phyloP scores from a whole-genome alignment of 2,888 invertebrate species.

The Drosophila flavopinicola region DNA sequence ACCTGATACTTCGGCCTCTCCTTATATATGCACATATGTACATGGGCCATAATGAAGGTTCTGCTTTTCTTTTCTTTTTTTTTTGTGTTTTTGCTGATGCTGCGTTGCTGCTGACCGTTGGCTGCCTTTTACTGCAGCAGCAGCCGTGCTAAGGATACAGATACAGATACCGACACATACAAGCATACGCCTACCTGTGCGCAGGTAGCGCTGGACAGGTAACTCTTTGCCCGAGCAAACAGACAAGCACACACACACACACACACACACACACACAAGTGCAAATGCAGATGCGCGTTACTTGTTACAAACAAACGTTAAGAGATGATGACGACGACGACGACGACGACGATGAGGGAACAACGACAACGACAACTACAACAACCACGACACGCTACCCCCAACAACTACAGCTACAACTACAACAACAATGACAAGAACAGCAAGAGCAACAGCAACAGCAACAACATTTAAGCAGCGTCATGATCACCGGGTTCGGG shows the following conservation, averaged over 20 bases:
- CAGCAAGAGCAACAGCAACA: slow-evolving; percentile 48
- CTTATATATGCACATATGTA: slow-evolving; percentile 17
- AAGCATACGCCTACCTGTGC: slow-evolving; percentile 74
- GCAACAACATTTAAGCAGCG: slow-evolving; percentile 47
- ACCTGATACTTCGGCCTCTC: slow-evolving; percentile 19
- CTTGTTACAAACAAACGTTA: slow-evolving; percentile 72
- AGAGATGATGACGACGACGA: slow-evolving; percentile 49
- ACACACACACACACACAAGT: slow-evolving; percentile 25
- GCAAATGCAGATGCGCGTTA: slow-evolving; percentile 66
- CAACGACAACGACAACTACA: slow-evolving; percentile 36
- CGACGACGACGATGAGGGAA: slow-evolving; percentile 40
- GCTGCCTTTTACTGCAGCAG: slow-evolving; percentile 45
- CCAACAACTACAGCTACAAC: slow-evolving; percentile 46
- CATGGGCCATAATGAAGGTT: slow-evolving; percentile 48
- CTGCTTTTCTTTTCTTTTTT: too few species aligned
- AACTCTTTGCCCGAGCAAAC: slow-evolving; percentile 69
- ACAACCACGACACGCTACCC: slow-evolving; percentile 46
- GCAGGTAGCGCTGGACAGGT: slow-evolving; percentile 68
- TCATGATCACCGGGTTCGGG: slow-evolving; percentile 51
- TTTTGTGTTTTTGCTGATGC: slow-evolving; percentile 46
- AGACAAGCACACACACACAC: slow-evolving; percentile 36
- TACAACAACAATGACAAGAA: slow-evolving; percentile 40
- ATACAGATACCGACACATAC: slow-evolving; percentile 28
- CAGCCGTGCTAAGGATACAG: slow-evolving; percentile 57
- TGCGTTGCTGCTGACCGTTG: slow-evolving; percentile 60